A percentile compares a stretch with the other conserved stretches of the same genome.
Evolutionary conservation across 2,113 vertebrate genomes (phyloP).

Genomic region (Octodon degus): DNA sequence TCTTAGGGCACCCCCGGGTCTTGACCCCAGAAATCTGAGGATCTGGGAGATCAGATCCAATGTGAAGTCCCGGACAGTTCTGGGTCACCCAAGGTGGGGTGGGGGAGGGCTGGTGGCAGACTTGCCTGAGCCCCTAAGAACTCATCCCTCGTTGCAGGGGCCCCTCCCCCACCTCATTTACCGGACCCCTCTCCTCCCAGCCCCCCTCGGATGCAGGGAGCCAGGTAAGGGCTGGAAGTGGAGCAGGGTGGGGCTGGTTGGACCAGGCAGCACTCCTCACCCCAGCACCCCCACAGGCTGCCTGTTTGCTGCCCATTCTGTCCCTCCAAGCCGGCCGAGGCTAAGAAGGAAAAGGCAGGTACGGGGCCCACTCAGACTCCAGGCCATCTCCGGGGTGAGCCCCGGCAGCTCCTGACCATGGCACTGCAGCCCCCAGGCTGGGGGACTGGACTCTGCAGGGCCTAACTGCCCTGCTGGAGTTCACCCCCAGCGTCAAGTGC

Average conservation of each 20-base stretch:
- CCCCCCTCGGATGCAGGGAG: slow-evolving; percentile 79
- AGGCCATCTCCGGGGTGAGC: neutral
- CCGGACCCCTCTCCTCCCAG: slow-evolving; percentile 79
- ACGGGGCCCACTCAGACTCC: slow-evolving; percentile 69
- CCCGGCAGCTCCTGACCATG: neutral
- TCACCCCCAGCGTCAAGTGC: neutral
- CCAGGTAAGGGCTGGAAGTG: slow-evolving; percentile 82
- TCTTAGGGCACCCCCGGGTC: slow-evolving; percentile 70
- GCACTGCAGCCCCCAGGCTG: neutral
- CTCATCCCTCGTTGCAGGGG: slow-evolving; percentile 78
- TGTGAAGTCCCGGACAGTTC: slow-evolving; percentile 73
- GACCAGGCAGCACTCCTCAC: slow-evolving; percentile 41
- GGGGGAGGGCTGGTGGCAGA: slow-evolving; percentile 6
- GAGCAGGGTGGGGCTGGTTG: slow-evolving; percentile 5
- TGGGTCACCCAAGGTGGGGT: slow-evolving; percentile 65
- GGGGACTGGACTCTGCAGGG: neutral
- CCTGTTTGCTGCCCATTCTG: slow-evolving; percentile 75
- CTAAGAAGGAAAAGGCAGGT: slow-evolving; percentile 89
- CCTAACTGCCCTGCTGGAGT: neutral
- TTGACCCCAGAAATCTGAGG: slow-evolving; percentile 79
- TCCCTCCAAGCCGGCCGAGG: slow-evolving; percentile 67
- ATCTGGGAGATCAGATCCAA: slow-evolving; percentile 75
- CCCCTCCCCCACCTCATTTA: slow-evolving; percentile 85
- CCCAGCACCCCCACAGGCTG: slow-evolving; percentile 80
- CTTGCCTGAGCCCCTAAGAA: slow-evolving; percentile 12